Evolutionary conservation across 2,888 invertebrate genomes (phyloP), one percentile per base, ranked within the genome.

Genomic region (Luffia ferchaultella): DNA sequence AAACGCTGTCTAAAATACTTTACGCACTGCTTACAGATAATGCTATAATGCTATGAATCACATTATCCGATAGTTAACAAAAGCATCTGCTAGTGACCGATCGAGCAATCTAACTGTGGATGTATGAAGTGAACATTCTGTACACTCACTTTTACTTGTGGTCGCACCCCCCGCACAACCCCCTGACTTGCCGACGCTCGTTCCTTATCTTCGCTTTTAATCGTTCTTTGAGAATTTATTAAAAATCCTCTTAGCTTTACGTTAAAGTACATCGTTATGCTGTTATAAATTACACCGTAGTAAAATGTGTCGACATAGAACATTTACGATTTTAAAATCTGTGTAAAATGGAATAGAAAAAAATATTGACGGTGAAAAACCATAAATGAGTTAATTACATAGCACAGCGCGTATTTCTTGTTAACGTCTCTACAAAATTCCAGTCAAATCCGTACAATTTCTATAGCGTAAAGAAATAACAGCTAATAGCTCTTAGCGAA

Each of bases 131-230:
- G n/a, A n/a, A n/a, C n/a, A n/a, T n/a, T n/a, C n/a, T n/a, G n/a
- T n/a, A n/a, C n/a, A n/a, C n/a, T n/a, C n/a, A n/a, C n/a, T n/a
- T n/a, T n/a, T n/a, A n/a, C 49, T 51, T 51, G 44, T 9, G 52
- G 42, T 49, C 52, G 50, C 53, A 51, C 55, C 54, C 56, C 53
- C 55, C 57, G 46, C 54, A 52, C 51, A 49, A 52, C 53, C 52
- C 53, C 59, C 60, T 62, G 60, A 63, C 60, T 66, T 69, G 66
- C 65, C 46, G 2, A n/a, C 12, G 20, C 42, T 48, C 19, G 64
- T 67, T 62, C 57, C 63, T 67, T 70, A 73, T 73, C 70, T 75
- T 63, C 62, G 62, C 63, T 73, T 74, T 76, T 74, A 75, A 77
- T 76, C 69, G 71, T 58, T 64, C 64, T 65, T 63, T 60, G 56